Conservation (phyloP, 2,888 invertebrate species). For the Tetropium fuscum region DNA sequence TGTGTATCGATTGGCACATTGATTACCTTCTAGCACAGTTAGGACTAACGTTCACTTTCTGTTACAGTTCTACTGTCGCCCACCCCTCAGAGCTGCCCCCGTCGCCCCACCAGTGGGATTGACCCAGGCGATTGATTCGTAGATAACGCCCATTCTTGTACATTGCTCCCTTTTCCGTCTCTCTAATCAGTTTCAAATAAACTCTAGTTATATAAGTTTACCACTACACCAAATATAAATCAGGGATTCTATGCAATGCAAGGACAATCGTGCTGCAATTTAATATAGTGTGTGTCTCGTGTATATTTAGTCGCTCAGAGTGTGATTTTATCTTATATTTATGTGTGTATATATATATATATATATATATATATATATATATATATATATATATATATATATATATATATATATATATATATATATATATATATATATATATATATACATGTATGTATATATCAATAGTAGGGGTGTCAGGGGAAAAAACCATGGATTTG, state of each 20-base stretch:
- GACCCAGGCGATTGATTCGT: constrained; percentile 69
- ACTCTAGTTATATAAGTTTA: constrained; percentile 24
- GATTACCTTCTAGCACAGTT: too few relatives aligned
- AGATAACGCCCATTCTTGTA: constrained; percentile 57
- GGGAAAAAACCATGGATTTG: too few relatives aligned
- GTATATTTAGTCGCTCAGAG: constrained; percentile 61
- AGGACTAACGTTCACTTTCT: constrained; percentile 38
- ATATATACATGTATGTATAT: too few relatives aligned
- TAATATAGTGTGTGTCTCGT: constrained; percentile 59
- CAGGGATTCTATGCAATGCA: constrained; percentile 65
- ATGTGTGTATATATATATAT: too few relatives aligned
- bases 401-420: too few relatives aligned
- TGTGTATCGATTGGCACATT: too few relatives aligned
- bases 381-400: too few relatives aligned
- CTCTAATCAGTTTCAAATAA: constrained; percentile 40
- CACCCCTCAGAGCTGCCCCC: constrained; percentile 98
- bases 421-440: too few relatives aligned
- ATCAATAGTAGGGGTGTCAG: too few relatives aligned
- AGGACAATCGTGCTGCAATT: constrained; percentile 57
- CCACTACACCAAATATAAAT: constrained; percentile 64
- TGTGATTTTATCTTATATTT: constrained; percentile 56
- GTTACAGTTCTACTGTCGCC: constrained; percentile 94
- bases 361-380: too few relatives aligned
- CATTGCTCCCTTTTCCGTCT: constrained; percentile 42
- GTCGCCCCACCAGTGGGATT: constrained; percentile 98